These are phyloP conservation scores for Chiloscyllium plagiosum DNA, from an alignment of 2,113 vertebrate genomes.

Conservation along the genomic window DNA sequence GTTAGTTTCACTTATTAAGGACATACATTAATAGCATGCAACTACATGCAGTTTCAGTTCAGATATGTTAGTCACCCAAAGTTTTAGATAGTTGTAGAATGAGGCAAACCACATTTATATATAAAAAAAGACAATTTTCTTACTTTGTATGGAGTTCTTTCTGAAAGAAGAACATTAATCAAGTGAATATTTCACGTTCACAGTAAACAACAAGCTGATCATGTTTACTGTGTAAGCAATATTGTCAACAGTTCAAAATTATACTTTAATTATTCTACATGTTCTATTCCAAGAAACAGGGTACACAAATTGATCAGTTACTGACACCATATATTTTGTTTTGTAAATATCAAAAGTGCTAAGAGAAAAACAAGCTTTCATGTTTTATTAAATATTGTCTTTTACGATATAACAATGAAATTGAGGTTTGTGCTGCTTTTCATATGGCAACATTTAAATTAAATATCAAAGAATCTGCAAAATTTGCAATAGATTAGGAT, in stretches of 20 bases:
- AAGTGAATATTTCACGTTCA: neutral
- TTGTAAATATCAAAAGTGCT: neutral
- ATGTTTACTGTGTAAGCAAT: too few relatives aligned
- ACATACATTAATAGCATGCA: neutral
- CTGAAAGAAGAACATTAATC: neutral
- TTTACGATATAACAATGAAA: neutral
- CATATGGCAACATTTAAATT: neutral
- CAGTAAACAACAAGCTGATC: neutral
- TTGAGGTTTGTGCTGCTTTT: neutral
- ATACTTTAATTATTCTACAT: neutral
- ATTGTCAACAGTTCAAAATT: neutral
- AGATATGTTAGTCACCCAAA: constrained; percentile 3
- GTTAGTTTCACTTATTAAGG: neutral
- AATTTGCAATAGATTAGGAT: neutral
- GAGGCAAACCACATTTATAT: neutral
- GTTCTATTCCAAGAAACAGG: neutral
- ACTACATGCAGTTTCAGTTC: neutral
- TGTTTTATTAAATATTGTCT: neutral
- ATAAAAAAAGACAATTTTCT: neutral
- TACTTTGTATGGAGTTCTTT: constrained; percentile 17
- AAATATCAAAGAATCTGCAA: neutral
- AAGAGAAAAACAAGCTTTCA: neutral
- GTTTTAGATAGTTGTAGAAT: neutral
- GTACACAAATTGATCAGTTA: neutral
- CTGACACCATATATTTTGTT: neutral